phyloP scores from a whole-genome alignment of 2,888 invertebrate genomes.

The Agrochola lota region DNA sequence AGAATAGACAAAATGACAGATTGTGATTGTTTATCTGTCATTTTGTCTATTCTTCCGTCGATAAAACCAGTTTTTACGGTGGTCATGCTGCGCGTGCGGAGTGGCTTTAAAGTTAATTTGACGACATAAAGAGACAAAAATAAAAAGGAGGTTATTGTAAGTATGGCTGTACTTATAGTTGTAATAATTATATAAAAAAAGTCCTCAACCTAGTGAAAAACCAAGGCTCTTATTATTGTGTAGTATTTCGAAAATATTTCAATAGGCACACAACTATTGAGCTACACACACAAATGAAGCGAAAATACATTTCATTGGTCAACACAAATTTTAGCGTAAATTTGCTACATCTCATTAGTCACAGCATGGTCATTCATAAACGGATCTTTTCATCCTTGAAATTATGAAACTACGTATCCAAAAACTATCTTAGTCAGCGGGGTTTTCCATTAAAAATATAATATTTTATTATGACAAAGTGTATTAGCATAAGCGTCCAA shows the following conservation, averaged over 20 bases:
- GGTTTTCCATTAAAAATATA: constrained; percentile 75
- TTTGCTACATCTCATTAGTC: constrained; percentile 53
- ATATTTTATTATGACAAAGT: constrained; percentile 73
- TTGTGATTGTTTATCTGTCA: too few species aligned
- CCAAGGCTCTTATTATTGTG: neutral
- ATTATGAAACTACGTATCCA: constrained; percentile 53
- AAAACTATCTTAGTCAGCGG: constrained; percentile 72
- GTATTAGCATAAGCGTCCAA: constrained; percentile 82
- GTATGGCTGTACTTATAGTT: too few species aligned
- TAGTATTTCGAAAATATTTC: neutral
- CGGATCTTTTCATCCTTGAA: constrained; percentile 62
- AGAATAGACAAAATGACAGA: too few species aligned
- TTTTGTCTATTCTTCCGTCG: too few species aligned
- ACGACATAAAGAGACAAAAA: neutral
- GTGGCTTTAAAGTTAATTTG: neutral
- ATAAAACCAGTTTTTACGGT: too few species aligned
- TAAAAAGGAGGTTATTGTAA: neutral
- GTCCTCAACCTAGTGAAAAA: constrained; percentile 20
- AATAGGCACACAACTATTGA: neutral
- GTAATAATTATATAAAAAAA: neutral
- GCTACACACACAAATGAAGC: neutral
- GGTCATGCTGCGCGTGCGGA: too few species aligned
- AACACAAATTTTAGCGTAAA: constrained; percentile 33
- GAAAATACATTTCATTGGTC: constrained; percentile 46
- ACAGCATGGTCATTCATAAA: constrained; percentile 40